Base-by-base conservation (phyloP, 2,113 vertebrate species). In the Calonectris borealis region DNA sequence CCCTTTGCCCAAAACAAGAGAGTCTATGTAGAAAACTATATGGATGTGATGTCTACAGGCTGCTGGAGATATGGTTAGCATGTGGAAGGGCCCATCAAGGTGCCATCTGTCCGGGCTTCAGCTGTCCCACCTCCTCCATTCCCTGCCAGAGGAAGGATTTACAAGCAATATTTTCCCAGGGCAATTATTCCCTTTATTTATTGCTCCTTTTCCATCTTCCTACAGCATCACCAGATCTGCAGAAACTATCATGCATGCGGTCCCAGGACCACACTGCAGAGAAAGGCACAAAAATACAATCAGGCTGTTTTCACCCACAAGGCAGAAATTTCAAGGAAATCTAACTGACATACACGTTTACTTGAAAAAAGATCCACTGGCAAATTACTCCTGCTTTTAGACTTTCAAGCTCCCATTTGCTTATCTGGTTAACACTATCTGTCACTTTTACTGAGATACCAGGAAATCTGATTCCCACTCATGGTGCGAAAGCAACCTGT, bases 341-440 rank as follows among this genome's bases (percentile, higher is more conserved):
- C 13, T 29, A 89, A 65, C 40, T 5, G 0, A 54, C 40, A 18
- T 18, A 54, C 25, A 48, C 6, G 13, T 72, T 36, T n/a, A 32
- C 76, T 66, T 58, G 82, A 42, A 82, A 95, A 78, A 49, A 81
- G 36, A 88, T 91, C 84, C 66, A 62, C 66, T 36, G 58, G 54
- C 26, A 87, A 89, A 93, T 88, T 70, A 72, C 71, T 94, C 46
- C 70, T 44, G 78, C 78, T 91, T 90, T 96, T 73, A 93, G 70
- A 44, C 62, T 90, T 85, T 40, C 38, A 66, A 91, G 71, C 54
- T 85, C 78, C 93, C 87, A 83, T 94, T 95, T 95, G 78, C 91
- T 96, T 96, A 94, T 93, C 93, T 96, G 91, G 87, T 91, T 97
- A 97, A 94, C 76, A 29, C 78, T 91, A 71, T 94, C 82, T 96